These are phyloP conservation scores for Galbula dea DNA, from an alignment of 2,113 vertebrate species.

Conservation along the genomic window DNA sequence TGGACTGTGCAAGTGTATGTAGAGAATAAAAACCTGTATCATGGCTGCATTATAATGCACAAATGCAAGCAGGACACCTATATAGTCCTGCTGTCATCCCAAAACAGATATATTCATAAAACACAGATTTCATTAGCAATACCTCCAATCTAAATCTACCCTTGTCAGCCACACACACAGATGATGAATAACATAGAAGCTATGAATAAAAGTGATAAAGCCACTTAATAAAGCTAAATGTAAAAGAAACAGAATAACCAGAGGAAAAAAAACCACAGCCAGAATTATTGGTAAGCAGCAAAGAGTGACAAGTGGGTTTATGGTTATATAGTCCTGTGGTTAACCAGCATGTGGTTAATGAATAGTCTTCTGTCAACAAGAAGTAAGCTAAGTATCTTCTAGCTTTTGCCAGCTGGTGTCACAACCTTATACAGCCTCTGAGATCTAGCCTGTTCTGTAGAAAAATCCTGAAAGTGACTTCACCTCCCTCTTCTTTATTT, in stretches of 20 bases:
- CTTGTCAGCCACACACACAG: neutral
- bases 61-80: neutral
- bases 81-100: neutral
- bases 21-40: neutral
- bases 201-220: neutral
- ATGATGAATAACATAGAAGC: neutral
- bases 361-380: constrained; percentile 18
- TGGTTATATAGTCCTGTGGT: constrained; percentile 34
- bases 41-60: neutral
- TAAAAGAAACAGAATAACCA: neutral
- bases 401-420: neutral
- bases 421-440: neutral
- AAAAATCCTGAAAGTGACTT: neutral
- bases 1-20: neutral
- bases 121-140: neutral
- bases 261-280: neutral
- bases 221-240: neutral
- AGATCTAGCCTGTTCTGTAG: neutral
- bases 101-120: neutral
- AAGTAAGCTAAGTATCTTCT: neutral
- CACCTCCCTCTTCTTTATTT: neutral
- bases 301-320: neutral
- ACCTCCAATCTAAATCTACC: neutral
- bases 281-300: neutral
- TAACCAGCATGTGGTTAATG: constrained; percentile 46